phyloP scores from a whole-genome alignment of 2,797 vertebrate species.

The Jordanella pulchra region DNA sequence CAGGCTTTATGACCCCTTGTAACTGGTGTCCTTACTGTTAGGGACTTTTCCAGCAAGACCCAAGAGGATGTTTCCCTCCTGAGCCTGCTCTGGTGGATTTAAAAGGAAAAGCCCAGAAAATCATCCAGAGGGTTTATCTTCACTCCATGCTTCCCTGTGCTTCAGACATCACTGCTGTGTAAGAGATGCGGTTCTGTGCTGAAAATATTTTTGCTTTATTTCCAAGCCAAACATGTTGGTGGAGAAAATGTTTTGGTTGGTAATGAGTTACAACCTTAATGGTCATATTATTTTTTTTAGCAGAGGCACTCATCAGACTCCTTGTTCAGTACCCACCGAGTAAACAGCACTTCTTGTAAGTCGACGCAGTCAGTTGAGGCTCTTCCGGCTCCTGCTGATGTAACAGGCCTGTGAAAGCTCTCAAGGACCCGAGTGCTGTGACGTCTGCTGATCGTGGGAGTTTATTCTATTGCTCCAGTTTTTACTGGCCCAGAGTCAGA shows the following conservation, averaged over 20 bases:
- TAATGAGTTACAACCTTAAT: not conserved
- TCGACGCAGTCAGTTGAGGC: not conserved
- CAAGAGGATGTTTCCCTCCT: constrained; percentile 46
- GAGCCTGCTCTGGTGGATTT: constrained; percentile 30
- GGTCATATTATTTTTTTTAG: not conserved
- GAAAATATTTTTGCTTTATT: not conserved
- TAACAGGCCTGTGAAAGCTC: constrained; percentile 37
- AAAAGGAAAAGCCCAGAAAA: constrained; percentile 41
- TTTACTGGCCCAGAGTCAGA: constrained; percentile 10
- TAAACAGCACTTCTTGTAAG: constrained; percentile 1
- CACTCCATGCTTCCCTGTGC: constrained; percentile 7
- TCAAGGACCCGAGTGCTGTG: constrained; percentile 48
- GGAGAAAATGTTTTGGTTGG: not conserved
- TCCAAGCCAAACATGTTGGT: not conserved
- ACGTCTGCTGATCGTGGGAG: constrained; percentile 52
- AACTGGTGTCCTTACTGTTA: constrained; percentile 47
- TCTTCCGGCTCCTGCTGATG: constrained; percentile 59
- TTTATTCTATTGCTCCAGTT: constrained; percentile 27
- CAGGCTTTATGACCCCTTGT: constrained; percentile 68
- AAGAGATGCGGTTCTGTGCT: not conserved
- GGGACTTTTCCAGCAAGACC: constrained; percentile 55
- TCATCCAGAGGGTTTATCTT: constrained; percentile 10
- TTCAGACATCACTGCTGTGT: constrained; percentile 15
- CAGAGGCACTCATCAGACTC: constrained; percentile 43
- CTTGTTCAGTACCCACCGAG: constrained; percentile 4